Percentiles rank a stretch among this genome's conserved stretches.
Evolutionary conservation across 23 tunicate genomes (phyloP).

Genomic region (Phallusia fumigata): DNA sequence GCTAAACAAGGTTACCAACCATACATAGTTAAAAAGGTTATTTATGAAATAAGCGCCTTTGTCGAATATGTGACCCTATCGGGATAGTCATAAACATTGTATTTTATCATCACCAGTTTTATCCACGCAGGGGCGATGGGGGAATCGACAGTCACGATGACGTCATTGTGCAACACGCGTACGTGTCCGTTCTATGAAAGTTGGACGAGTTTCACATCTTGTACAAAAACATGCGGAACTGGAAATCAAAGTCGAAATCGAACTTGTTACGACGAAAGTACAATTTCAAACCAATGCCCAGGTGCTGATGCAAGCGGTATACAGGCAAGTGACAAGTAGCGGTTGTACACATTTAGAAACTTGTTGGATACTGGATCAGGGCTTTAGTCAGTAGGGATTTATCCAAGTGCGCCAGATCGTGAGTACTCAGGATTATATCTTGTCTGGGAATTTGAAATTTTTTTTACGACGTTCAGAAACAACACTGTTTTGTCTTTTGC

Average conservation of each 20-base stretch:
- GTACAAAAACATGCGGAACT: not conserved
- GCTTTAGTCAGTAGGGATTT: too few species aligned
- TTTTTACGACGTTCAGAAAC: too few species aligned
- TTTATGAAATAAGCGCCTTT: not conserved
- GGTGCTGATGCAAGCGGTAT: too few species aligned
- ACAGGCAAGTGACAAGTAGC: too few species aligned
- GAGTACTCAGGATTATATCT: too few species aligned
- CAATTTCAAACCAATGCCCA: not conserved
- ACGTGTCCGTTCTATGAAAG: not conserved
- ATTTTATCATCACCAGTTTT: not conserved
- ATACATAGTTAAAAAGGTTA: not conserved
- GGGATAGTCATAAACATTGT: too few species aligned
- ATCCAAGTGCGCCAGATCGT: too few species aligned
- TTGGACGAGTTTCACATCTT: not conserved
- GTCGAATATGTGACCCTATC: too few species aligned
- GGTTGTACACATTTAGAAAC: too few species aligned
- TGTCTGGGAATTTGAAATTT: too few species aligned
- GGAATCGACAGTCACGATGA: not conserved
- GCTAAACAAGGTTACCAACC: not conserved
- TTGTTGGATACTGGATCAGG: too few species aligned
- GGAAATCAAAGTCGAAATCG: not conserved
- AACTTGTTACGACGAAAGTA: conserved; percentile 1
- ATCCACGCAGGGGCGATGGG: not conserved
- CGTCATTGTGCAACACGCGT: not conserved
- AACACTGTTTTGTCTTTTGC: too few species aligned